Base-by-base conservation (phyloP, 2,797 vertebrate species). In the Pantherophis vulpinus region DNA sequence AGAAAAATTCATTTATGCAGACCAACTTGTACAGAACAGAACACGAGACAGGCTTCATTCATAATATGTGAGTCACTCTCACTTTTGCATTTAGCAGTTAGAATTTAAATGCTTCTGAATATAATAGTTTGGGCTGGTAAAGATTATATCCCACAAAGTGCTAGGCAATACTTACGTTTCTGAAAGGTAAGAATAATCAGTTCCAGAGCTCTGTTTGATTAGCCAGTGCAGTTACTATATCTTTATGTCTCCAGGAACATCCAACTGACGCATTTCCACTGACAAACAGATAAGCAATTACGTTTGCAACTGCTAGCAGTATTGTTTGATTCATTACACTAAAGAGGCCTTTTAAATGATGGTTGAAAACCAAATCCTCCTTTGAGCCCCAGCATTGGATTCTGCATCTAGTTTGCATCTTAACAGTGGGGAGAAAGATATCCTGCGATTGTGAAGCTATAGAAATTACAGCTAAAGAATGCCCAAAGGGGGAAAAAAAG, bases 41-140 rank as follows among this genome's bases (percentile, higher is more conserved):
- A 96, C 95, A 95, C 59, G 58, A 93, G 91, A 92, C 95, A 94
- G 91, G 83, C 95, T 94, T 94, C 90, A 91, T 96, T 94, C 94
- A 94, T 87, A 93, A 94, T 56, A 42, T 27, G 58, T 63, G 88
- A 96, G 93, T 3, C 0, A 5, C 13, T 61, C 66, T 86, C 83
- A 29, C 8, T 2, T 58, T 92, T 91, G 88, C 0, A 0, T 83
- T 66, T 74, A 66, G 37, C 0, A 54, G 90, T 87, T 89, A 94
- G 89, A 54, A 61, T 89, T 25, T 86, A 91, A 29, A 42, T 42
- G 93, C 32, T 54, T 91, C 86, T 58, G 14, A 91, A 89, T 37
- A n/a, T 87, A 92, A 90, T 23, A 92, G 16, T 1, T 0, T 3
- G 0, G 86, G 13, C 70, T 88, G 47, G 42, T 60, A 93, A 96